phyloP scores from a whole-genome alignment of 2,888 invertebrate species.

The Synanthedon formicaeformis region DNA sequence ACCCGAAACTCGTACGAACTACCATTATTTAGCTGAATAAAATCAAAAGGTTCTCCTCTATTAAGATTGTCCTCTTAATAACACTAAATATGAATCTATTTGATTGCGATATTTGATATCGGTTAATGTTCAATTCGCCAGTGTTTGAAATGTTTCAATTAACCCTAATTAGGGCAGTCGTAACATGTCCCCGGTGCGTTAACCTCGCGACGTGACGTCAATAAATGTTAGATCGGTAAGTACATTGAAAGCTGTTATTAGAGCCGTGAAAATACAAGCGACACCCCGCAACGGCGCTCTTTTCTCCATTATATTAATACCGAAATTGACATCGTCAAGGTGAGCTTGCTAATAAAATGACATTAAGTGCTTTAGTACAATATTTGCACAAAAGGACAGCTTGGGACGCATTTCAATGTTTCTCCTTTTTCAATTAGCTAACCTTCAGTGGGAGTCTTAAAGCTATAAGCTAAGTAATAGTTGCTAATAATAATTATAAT shows the following conservation, averaged over 20 bases:
- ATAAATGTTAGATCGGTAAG: slow-evolving; percentile 13
- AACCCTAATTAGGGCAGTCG: slow-evolving; percentile 32
- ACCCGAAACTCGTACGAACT: too few species aligned
- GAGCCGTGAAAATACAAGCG: slow-evolving; percentile 20
- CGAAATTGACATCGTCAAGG: slow-evolving; percentile 17
- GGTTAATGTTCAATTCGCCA: slow-evolving; percentile 7
- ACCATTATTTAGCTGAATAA: too few species aligned
- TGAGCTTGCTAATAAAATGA: not conserved
- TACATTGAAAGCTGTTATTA: slow-evolving; percentile 28
- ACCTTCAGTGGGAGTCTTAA: too few species aligned
- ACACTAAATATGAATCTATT: not conserved
- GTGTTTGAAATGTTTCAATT: slow-evolving; percentile 27
- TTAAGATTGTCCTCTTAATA: too few species aligned
- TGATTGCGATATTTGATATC: not conserved
- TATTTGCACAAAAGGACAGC: too few species aligned
- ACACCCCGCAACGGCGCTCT: slow-evolving; percentile 1
- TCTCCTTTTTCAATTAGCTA: too few species aligned
- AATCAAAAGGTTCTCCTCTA: too few species aligned
- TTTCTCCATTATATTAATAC: slow-evolving; percentile 25
- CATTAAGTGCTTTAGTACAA: not conserved
- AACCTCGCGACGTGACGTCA: slow-evolving; percentile 23
- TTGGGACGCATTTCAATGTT: too few species aligned
- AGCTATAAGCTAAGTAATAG: too few species aligned
- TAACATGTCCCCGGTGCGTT: slow-evolving; percentile 19
- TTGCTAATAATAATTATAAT: too few species aligned